Base-by-base conservation (phyloP, 2,113 vertebrate genomes). In the Pelmatolapia mariae region DNA sequence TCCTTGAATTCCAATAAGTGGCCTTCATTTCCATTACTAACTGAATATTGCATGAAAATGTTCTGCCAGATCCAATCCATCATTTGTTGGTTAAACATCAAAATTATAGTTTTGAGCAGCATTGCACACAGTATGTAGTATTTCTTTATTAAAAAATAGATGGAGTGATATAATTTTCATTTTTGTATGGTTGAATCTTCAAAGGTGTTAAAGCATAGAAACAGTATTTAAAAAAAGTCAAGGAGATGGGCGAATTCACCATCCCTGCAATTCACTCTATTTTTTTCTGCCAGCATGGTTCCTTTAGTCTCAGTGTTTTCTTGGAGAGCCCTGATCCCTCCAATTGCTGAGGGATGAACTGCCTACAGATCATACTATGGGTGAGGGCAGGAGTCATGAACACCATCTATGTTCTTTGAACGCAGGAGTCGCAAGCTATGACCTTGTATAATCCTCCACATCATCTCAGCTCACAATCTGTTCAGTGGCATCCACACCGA, bases 371-470 rank as follows among this genome's bases (percentile, higher is more conserved):
- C 83, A 90, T 85, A 81, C 63, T 79, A 50, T 18, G 76, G 89
- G 54, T 80, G 88, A 93, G 83, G 61, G 45, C 81, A 90, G 81
- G 89, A 89, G 86, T 92, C 85, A 86, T 86, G 76, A 84, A 87
- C 86, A 63, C 59, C 80, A 38, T 91, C 59, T 68, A 80, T 61
- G 83, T 50, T 87, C 82, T 83, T 40, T 89, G 82, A 91, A 88
- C 54, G 33, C 66, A 89, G 59, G 80, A 91, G 89, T 89, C 87
- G 63, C 80, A 66, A 83, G 57, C 86, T 57, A 6, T 88, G 91
- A 94, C 92, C 90, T 93, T 87, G 84, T 87, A 36, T 91, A 88
- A 92, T 93, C 92, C 57, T 52, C 80, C 36, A 33, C 81, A 86
- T 84, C 82, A 91, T 82, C 88, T 86, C 86, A 73, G 33, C 71